phyloP scores from a whole-genome alignment of 2,888 invertebrate species.

The Hyposoter didymator region DNA sequence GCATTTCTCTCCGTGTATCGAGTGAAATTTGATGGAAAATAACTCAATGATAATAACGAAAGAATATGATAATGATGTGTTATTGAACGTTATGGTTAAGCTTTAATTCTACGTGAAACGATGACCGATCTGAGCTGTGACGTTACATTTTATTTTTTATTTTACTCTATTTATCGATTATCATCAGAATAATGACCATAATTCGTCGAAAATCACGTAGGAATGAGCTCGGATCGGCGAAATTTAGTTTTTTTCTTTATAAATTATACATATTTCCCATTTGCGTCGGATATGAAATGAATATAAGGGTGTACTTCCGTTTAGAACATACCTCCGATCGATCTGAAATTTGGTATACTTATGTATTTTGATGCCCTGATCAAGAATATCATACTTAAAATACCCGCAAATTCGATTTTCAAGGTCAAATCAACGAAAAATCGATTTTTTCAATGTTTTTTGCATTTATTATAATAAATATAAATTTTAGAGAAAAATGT shows the following conservation, averaged over 20 bases:
- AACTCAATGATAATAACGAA: neutral
- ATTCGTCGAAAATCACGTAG: slow-evolving; percentile 17
- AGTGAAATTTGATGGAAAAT: neutral
- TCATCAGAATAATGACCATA: slow-evolving; percentile 1
- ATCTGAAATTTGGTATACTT: too few species aligned
- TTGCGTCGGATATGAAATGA: neutral
- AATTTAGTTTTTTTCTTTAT: slow-evolving; percentile 15
- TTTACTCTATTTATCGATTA: slow-evolving; percentile 23
- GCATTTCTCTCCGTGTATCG: too few species aligned
- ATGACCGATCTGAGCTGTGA: slow-evolving; percentile 32
- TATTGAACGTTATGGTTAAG: slow-evolving; percentile 7
- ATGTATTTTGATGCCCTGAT: too few species aligned
- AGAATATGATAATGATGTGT: neutral
- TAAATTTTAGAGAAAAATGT: too few species aligned
- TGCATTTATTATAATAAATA: too few species aligned
- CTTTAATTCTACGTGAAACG: slow-evolving; percentile 8
- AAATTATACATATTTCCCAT: neutral
- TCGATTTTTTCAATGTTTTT: too few species aligned
- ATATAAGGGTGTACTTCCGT: too few species aligned
- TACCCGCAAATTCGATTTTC: too few species aligned
- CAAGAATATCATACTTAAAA: too few species aligned
- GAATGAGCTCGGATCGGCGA: slow-evolving; percentile 26
- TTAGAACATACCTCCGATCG: too few species aligned
- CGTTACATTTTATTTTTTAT: slow-evolving; percentile 18
- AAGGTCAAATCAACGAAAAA: too few species aligned